Base-by-base conservation (phyloP, 2,888 invertebrate genomes). In the Brachypalpus laphriformis region DNA sequence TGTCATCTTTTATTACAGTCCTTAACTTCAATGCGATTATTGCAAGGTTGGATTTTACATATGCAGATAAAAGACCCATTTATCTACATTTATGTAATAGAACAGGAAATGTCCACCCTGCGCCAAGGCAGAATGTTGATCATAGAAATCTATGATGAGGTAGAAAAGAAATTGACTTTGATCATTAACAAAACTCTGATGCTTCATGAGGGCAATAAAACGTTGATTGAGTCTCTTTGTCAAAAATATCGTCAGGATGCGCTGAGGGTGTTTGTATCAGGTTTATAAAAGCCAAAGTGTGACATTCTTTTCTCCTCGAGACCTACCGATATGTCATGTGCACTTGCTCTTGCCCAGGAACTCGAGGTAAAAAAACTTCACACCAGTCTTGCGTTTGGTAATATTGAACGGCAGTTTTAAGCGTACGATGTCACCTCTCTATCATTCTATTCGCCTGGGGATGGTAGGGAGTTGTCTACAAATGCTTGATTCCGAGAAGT, bases 171-270 rank as follows among this genome's bases (percentile, higher is more conserved):
- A 25, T 25, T 25, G 6, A 75, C 75, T 1, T 40, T 70, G n/a
- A 16, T 82, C 7, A 37, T 68, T 14, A 82, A 75, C 9, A 70
- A 82, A 63, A 65, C 47, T 1, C 42, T 68, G 9, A 82, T 70
- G 75, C 61, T 61, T 1, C 20, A 81, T 25, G 54, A 82, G 16
- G 57, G 80, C 31, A 59, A 76, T 25, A 37, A 59, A 4, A 28
- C 34, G 8, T 40, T 76, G 3, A 68, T 70, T 37, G 54, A 8
- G 28, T 75, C 68, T 5, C 68, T 82, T 20, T 76, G 28, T 45
- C 40, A 65, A 34, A 77, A 81, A 42, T 78, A 85, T 37, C 59
- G 82, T 16, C 47, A 70, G 9, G 75, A 70, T 14, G 75, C 68
- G 31, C 22, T 70, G 8, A 54, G 68, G 18, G 31, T 28, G 14